These are phyloP conservation scores for Linurgus olivaceus DNA, from an alignment of 2,797 vertebrate species.

Conservation along the genomic window DNA sequence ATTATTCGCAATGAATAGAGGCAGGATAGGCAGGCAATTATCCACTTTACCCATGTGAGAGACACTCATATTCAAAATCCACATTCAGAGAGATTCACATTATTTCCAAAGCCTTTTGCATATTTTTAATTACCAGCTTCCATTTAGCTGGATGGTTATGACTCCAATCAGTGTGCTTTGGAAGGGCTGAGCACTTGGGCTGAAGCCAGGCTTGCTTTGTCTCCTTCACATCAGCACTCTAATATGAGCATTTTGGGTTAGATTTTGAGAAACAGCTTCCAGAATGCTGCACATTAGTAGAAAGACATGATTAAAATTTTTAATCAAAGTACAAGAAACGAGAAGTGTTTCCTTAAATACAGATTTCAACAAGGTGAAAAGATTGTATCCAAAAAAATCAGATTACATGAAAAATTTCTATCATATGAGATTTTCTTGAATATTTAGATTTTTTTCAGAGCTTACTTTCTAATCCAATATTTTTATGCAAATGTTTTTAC, in stretches of 20 bases:
- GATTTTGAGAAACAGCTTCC: not conserved
- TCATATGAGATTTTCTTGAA: not conserved
- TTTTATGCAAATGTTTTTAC: not conserved
- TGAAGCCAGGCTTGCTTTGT: constrained; percentile 12
- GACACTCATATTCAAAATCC: constrained; percentile 55
- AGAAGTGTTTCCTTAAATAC: not conserved
- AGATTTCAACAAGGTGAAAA: not conserved
- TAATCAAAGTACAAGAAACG: not conserved
- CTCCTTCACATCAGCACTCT: not conserved
- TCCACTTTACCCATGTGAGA: constrained; percentile 58
- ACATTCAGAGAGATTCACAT: constrained; percentile 38
- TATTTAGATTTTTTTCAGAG: not conserved
- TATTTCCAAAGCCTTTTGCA: constrained; percentile 60
- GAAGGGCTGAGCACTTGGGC: constrained; percentile 48
- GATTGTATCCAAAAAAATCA: accelerated
- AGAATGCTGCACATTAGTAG: not conserved
- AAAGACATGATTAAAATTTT: not conserved
- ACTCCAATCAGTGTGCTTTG: constrained; percentile 57
- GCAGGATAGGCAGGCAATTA: constrained; percentile 66
- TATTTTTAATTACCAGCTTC: constrained; percentile 68
- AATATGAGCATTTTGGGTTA: not conserved
- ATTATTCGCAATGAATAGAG: constrained; percentile 58
- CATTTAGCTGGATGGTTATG: constrained; percentile 33
- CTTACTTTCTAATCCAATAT: not conserved
- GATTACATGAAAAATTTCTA: not conserved